Percentiles rank a stretch among this genome's conserved stretches.
These are phyloP conservation scores for Gymnothorax javanicus DNA, from an alignment of 2,797 vertebrate genomes.

Conservation along the genomic window DNA sequence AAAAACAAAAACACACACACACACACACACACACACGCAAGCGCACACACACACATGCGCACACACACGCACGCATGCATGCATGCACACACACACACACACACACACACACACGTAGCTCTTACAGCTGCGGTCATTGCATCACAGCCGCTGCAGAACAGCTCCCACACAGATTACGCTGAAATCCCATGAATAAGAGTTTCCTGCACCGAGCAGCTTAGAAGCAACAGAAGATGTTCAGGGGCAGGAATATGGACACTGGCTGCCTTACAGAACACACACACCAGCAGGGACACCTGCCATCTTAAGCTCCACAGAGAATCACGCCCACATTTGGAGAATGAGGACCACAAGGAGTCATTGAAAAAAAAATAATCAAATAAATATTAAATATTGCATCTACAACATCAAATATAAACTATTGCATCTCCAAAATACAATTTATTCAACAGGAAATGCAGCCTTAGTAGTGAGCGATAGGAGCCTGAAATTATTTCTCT, in stretches of 20 bases:
- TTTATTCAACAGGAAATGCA: background rate
- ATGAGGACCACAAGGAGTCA: background rate
- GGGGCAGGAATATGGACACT: background rate
- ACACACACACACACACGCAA: background rate
- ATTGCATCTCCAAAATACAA: background rate
- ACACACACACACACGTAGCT: background rate
- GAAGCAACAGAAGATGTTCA: background rate
- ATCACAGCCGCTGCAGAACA: background rate
- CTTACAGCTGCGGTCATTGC: background rate
- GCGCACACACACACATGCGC: background rate
- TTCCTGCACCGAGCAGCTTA: background rate
- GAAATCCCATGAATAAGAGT: background rate
- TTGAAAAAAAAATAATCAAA: background rate
- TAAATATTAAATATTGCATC: background rate
- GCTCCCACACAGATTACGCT: slow-evolving; percentile 11
- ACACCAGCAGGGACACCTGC: background rate
- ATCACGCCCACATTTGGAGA: background rate
- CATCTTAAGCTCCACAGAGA: background rate
- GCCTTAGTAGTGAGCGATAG: background rate
- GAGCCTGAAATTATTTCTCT: background rate
- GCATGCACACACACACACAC: background rate
- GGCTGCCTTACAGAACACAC: background rate
- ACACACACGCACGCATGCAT: background rate
- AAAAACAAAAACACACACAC: background rate
- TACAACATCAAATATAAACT: background rate